Evolutionary conservation across 2,888 invertebrate species (phyloP).

Genomic region (Drosophila meridiana): DNA sequence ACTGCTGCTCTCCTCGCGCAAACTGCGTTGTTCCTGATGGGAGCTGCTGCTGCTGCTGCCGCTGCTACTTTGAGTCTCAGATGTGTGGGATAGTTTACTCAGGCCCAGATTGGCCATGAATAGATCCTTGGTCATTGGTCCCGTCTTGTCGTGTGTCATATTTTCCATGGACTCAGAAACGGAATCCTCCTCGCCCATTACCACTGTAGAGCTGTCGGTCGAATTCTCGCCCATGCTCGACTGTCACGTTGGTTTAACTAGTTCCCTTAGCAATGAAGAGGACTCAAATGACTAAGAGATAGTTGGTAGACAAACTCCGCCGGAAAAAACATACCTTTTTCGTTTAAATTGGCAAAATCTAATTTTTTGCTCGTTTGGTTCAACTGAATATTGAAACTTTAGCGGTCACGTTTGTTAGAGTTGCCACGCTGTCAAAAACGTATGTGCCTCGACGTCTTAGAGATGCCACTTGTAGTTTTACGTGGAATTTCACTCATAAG

Average conservation of each 20-base stretch:
- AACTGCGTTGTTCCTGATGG: background rate
- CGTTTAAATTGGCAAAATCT: too few species aligned
- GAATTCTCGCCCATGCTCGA: background rate
- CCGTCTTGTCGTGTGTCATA: too few species aligned
- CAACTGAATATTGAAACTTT: slow-evolving; percentile 6
- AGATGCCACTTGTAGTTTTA: background rate
- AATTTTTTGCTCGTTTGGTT: background rate
- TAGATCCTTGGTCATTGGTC: slow-evolving; percentile 3
- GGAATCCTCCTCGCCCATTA: too few species aligned
- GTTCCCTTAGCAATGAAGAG: background rate
- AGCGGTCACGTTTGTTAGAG: background rate
- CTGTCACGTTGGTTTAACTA: too few species aligned
- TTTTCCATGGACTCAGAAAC: background rate
- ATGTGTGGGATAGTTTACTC: background rate
- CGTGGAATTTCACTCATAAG: too few species aligned
- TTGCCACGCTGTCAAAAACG: background rate
- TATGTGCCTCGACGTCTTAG: too few species aligned
- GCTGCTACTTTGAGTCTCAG: background rate
- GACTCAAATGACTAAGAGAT: background rate
- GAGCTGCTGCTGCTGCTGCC: background rate
- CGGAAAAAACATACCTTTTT: background rate
- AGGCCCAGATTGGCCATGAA: slow-evolving; percentile 33
- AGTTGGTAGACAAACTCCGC: background rate
- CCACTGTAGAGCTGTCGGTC: too few species aligned
- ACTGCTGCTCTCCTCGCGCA: background rate